Evolutionary conservation across 2,797 vertebrate species (phyloP), one percentile per base, ranked within the genome.

Genomic region (Sphenodon punctatus): DNA sequence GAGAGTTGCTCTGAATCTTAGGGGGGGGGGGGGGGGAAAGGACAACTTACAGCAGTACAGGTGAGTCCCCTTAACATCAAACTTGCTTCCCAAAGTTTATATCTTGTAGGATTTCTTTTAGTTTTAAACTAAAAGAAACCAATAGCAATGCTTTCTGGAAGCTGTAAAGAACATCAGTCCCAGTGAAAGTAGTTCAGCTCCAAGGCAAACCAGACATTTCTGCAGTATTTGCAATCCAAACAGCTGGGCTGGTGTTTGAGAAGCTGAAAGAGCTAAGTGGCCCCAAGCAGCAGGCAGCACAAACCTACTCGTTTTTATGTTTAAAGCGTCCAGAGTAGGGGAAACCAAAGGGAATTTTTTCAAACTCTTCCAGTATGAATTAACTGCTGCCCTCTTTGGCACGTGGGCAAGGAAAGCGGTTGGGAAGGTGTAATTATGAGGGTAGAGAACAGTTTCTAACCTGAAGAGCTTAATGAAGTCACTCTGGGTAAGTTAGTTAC

Each of bases 401-500:
- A n/a, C 25, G 48, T n/a, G 22, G 25, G 48, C 15, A 25, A 49
- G 25, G 7, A 25, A 25, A 22, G n/a, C n/a, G n/a, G n/a, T n/a
- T 7, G 46, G 38, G 38, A 38, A 38, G 6, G 3, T n/a, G n/a
- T n/a, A n/a, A n/a, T n/a, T n/a, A n/a, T n/a, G n/a, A n/a, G n/a
- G n/a, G n/a, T n/a, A n/a, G n/a, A n/a, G n/a, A n/a, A n/a, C n/a
- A n/a, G n/a, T n/a, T 5, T n/a, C n/a, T 27, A 16, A 15, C 13
- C 23, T 45, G 9, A 19, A 2, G 20, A 9, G 19, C 25, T 2
- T 10, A 13, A 1, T 12, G 48, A 2, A 6, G 22, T 13, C 48
- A 49, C 48, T n/a, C 12, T 4, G 48, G 48, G 23, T 7, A 23
- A 46, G 46, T 11, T 23, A 10, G 3, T 43, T 10, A 5, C 20